Percentiles rank a stretch among this genome's conserved stretches.
Conservation (phyloP, 2,113 vertebrate species). For the Carassius carassius region DNA sequence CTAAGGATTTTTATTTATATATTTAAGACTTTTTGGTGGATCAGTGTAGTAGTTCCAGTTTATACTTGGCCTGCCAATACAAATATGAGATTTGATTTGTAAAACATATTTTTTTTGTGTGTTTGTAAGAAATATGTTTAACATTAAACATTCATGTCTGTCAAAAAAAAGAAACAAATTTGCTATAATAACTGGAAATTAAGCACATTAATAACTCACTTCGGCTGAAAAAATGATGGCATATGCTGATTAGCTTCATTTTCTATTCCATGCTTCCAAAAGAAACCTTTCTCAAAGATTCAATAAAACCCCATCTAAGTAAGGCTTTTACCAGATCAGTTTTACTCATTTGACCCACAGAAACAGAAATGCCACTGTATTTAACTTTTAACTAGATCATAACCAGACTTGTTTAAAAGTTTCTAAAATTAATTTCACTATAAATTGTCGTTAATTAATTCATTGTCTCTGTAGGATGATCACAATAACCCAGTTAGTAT, state of each 20-base stretch:
- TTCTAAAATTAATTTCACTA: no score
- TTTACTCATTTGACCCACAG: no score
- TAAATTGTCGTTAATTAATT: no score
- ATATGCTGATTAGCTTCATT: not conserved
- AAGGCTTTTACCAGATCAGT: not conserved
- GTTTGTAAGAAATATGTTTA: not conserved
- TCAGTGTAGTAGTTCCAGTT: not conserved
- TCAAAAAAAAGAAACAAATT: not conserved
- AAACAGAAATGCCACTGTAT: not conserved
- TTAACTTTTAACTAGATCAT: no score
- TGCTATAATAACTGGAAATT: no score
- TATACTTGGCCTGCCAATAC: not conserved
- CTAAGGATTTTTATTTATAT: not conserved
- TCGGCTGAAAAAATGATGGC: not conserved
- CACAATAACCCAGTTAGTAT: no score
- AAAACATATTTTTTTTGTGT: not conserved
- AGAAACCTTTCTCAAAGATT: not conserved
- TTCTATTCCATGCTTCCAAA: not conserved
- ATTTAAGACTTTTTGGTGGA: not conserved
- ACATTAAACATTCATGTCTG: not conserved
- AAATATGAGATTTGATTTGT: not conserved
- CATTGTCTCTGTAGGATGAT: no score
- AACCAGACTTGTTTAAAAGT: no score
- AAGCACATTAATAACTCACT: no score
- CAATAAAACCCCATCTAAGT: not conserved